Conservation (phyloP, 2,113 vertebrate species). For the Cyprinodon tularosa region DNA sequence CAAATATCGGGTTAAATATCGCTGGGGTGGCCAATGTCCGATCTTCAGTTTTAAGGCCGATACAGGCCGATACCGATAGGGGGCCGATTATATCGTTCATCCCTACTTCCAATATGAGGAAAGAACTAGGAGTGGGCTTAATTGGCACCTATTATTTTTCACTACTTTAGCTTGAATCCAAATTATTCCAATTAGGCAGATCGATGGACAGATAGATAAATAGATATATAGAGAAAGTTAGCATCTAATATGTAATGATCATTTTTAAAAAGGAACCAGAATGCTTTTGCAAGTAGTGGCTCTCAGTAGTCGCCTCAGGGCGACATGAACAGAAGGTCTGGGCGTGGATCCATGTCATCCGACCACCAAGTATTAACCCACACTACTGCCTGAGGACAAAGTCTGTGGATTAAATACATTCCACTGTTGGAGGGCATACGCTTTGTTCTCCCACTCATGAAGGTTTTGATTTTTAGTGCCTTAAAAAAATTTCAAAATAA, state of each 20-base stretch:
- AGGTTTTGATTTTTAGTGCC: conserved; percentile 26
- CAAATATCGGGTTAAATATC: no score
- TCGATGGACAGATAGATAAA: not conserved
- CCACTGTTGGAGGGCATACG: conserved; percentile 25
- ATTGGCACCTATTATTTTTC: no score
- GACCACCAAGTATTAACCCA: conserved; percentile 49
- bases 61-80: no score
- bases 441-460: conserved; percentile 23
- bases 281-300: not conserved
- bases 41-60: no score
- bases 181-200: no score
- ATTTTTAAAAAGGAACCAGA: not conserved
- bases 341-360: conserved; percentile 53
- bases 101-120: no score
- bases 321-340: conserved; percentile 43
- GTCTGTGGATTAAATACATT: conserved; percentile 46
- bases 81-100: no score
- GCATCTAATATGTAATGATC: no score
- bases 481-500: conserved; percentile 3
- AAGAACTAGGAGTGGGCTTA: no score
- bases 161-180: not conserved
- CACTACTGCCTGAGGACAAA: conserved; percentile 37
- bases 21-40: no score
- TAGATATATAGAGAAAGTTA: no score
- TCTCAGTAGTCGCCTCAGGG: conserved; percentile 41